A percentile compares a stretch with the other conserved stretches of the same genome.
phyloP scores from a whole-genome alignment of 2,888 invertebrate genomes.

The Marronus borbonicus region DNA sequence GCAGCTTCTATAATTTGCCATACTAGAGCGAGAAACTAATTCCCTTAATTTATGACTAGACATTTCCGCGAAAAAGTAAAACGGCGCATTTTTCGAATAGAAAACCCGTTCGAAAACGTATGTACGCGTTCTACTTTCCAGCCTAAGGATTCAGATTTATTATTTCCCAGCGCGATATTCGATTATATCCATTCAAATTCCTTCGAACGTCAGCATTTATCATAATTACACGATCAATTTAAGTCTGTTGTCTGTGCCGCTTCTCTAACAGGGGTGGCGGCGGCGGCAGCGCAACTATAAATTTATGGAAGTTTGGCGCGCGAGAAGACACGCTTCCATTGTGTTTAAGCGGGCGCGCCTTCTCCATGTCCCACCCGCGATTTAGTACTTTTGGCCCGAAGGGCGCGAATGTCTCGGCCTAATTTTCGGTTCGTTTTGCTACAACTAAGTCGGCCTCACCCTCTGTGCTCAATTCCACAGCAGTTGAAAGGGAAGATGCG shows the following conservation, averaged over 20 bases:
- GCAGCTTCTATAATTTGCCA: too few relatives aligned
- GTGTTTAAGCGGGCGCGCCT: neutral
- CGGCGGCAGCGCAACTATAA: constrained; percentile 30
- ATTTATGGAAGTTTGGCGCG: constrained; percentile 28
- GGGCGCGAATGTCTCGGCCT: constrained; percentile 36
- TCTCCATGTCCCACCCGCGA: neutral
- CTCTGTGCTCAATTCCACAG: neutral
- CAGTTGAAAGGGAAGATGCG: constrained; percentile 24
- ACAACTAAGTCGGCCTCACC: neutral
- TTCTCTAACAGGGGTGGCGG: neutral
- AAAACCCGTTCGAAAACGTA: constrained; percentile 4
- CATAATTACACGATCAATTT: constrained; percentile 48
- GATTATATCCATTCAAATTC: constrained; percentile 44
- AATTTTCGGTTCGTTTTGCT: constrained; percentile 45
- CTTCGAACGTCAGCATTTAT: constrained; percentile 44
- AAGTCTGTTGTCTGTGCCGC: constrained; percentile 45
- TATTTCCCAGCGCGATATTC: constrained; percentile 39
- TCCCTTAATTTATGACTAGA: constrained; percentile 18
- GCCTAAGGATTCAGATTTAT: constrained; percentile 23
- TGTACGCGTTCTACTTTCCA: constrained; percentile 26
- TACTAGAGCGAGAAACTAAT: too few relatives aligned
- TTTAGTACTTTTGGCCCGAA: constrained; percentile 37
- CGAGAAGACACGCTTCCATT: constrained; percentile 22
- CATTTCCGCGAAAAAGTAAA: constrained; percentile 2
- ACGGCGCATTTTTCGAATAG: constrained; percentile 20